phyloP scores from a whole-genome alignment of 2,797 vertebrate species.

The Characodon lateralis region DNA sequence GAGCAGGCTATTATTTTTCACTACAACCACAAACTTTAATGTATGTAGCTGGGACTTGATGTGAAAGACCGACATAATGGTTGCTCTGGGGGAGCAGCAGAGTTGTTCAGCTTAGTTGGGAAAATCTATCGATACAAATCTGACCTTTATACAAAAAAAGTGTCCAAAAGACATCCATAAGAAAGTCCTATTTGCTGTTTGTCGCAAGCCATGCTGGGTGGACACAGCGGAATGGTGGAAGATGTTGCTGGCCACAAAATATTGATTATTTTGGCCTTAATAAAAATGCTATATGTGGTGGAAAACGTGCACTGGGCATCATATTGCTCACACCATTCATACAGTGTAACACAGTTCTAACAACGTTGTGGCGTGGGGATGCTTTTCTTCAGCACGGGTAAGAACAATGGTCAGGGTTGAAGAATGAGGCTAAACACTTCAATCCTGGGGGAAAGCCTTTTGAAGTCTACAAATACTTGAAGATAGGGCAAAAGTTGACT shows the following conservation, averaged over 20 bases:
- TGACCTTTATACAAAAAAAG: neutral
- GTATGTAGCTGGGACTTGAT: neutral
- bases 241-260: too few relatives aligned
- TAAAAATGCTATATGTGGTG: neutral
- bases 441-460: neutral
- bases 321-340: neutral
- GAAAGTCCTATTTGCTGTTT: neutral
- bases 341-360: neutral
- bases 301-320: neutral
- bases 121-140: neutral
- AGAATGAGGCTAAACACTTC: neutral
- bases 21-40: slow-evolving; percentile 12
- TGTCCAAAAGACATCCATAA: neutral
- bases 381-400: neutral
- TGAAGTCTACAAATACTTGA: neutral
- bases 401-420: neutral
- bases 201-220: neutral
- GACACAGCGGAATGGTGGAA: neutral
- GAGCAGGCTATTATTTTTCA: slow-evolving; percentile 30
- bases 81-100: neutral
- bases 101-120: neutral
- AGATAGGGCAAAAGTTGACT: neutral
- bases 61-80: neutral
- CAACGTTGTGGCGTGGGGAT: neutral
- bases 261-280: too few relatives aligned